These are phyloP conservation scores for Candidula unifasciata DNA, from an alignment of 2,888 invertebrate genomes.

Conservation along the genomic window DNA sequence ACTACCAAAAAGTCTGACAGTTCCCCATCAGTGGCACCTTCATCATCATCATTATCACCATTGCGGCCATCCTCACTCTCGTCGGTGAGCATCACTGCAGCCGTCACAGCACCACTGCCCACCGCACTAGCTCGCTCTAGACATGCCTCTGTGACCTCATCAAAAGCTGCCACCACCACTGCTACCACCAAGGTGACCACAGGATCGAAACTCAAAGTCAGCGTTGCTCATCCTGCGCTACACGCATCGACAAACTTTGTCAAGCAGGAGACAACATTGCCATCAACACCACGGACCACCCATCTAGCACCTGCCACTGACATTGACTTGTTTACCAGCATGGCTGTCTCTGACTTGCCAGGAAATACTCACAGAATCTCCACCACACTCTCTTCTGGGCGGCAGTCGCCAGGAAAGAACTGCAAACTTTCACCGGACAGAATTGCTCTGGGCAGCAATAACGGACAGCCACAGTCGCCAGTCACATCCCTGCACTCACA, in stretches of 20 bases:
- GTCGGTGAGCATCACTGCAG: constrained; percentile 26
- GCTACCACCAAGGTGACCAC: background rate
- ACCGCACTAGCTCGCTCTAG: background rate
- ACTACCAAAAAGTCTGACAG: constrained; percentile 39
- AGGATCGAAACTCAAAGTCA: background rate
- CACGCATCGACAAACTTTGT: background rate
- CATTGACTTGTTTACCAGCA: constrained; percentile 77
- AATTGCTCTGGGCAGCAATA: constrained; percentile 37
- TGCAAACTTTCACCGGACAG: constrained; percentile 47
- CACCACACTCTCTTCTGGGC: constrained; percentile 18
- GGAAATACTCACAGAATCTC: constrained; percentile 78
- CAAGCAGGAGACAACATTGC: constrained; percentile 39
- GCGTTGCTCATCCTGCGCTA: constrained; percentile 31
- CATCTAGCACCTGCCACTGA: constrained; percentile 40
- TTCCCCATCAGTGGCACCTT: constrained; percentile 16
- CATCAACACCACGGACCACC: constrained; percentile 14
- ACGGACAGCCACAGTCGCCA: constrained; percentile 44
- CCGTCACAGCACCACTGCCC: constrained; percentile 41
- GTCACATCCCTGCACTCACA: constrained; percentile 45
- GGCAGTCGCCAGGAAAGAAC: constrained; percentile 44
- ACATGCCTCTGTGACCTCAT: background rate
- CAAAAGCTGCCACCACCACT: background rate
- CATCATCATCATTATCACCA: constrained; percentile 35
- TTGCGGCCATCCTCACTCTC: constrained; percentile 22
- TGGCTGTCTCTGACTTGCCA: constrained; percentile 87